These are phyloP conservation scores for Zoanthus sociatus DNA, from an alignment of 92 coral and sea anemone species.

Conservation along the genomic window DNA sequence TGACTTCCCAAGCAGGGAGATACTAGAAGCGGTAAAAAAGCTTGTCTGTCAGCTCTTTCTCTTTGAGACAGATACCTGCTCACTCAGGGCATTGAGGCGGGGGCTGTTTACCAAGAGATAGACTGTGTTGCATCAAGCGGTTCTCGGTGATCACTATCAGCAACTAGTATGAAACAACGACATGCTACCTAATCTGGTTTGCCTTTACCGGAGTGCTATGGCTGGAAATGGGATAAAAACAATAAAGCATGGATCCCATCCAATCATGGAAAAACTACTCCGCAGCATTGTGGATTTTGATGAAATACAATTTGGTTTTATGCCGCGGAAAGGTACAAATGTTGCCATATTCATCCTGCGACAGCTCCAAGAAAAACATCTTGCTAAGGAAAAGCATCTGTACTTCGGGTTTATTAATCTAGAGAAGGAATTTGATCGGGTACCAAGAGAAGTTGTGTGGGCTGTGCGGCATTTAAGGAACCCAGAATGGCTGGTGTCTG, in stretches of 20 bases:
- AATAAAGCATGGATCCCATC: neutral
- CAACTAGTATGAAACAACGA: constrained; percentile 39
- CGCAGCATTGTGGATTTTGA: too few relatives aligned
- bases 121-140: constrained; percentile 40
- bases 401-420: too few relatives aligned
- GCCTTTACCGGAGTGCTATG: constrained; percentile 54
- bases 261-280: too few relatives aligned
- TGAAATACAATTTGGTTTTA: too few relatives aligned
- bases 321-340: too few relatives aligned
- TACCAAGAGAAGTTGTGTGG: too few relatives aligned
- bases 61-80: constrained; percentile 19
- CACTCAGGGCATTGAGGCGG: constrained; percentile 40
- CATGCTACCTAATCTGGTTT: constrained; percentile 49
- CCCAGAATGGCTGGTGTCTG: too few relatives aligned
- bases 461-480: too few relatives aligned
- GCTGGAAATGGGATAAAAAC: constrained; percentile 43
- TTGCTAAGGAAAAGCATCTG: too few relatives aligned
- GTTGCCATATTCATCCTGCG: too few relatives aligned
- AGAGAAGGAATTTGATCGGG: too few relatives aligned
- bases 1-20: constrained; percentile 2
- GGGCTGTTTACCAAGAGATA: constrained; percentile 51
- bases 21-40: constrained; percentile 26
- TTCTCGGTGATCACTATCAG: constrained; percentile 57
- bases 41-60: constrained; percentile 51
- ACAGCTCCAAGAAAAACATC: too few relatives aligned